Conservation (phyloP, 2,888 invertebrate species). For the Chorisops tibialis region DNA sequence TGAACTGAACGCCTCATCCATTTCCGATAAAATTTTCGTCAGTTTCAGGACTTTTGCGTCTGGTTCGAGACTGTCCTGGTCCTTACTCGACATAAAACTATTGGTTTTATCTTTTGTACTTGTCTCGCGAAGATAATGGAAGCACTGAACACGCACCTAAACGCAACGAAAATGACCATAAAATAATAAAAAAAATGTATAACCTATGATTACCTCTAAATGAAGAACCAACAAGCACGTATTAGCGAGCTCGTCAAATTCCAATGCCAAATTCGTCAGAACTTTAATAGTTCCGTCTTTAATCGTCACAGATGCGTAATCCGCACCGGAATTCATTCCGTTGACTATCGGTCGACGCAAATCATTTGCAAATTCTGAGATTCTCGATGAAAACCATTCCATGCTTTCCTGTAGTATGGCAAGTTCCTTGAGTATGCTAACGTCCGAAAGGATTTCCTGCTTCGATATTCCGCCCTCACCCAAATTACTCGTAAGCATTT, state of each 20-base stretch:
- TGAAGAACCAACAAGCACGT: constrained; percentile 89
- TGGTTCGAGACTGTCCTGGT: constrained; percentile 68
- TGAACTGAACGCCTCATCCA: constrained; percentile 73
- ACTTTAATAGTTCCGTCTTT: constrained; percentile 62
- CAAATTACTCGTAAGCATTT: constrained; percentile 86
- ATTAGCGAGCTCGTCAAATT: constrained; percentile 85
- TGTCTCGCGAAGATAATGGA: constrained; percentile 77
- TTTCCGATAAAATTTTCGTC: constrained; percentile 71
- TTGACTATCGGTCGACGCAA: constrained; percentile 56
- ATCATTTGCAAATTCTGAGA: constrained; percentile 59
- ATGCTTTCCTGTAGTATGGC: constrained; percentile 90
- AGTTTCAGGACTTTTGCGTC: constrained; percentile 74
- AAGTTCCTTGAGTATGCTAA: constrained; percentile 74
- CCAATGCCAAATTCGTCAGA: constrained; percentile 66
- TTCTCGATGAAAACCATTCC: constrained; percentile 76
- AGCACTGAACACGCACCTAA: constrained; percentile 87
- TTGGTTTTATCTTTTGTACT: constrained; percentile 50
- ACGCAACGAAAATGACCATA: constrained; percentile 38
- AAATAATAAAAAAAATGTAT: neutral
- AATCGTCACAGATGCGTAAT: constrained; percentile 48
- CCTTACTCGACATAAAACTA: constrained; percentile 53
- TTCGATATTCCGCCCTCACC: constrained; percentile 82
- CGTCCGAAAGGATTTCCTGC: constrained; percentile 83
- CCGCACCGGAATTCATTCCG: constrained; percentile 42
- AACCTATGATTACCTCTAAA: constrained; percentile 70